phyloP scores from a whole-genome alignment of 2,888 invertebrate species.

The Polylopha cassiicola region DNA sequence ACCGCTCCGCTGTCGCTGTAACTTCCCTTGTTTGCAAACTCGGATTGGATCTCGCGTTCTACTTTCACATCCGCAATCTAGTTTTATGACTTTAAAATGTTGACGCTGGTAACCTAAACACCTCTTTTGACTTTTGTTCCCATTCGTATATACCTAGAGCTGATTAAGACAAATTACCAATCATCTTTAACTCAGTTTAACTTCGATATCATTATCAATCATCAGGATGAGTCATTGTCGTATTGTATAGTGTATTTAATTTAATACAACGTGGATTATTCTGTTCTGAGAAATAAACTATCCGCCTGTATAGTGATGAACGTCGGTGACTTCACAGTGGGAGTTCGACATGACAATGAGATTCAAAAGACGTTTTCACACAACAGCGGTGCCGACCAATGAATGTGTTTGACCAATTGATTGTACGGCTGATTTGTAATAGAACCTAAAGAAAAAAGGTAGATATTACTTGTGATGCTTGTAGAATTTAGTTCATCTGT shows the following conservation, averaged over 20 bases:
- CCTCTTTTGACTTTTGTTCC: constrained; percentile 43
- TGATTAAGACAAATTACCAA: constrained; percentile 35
- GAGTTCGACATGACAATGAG: constrained; percentile 54
- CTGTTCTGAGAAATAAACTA: constrained; percentile 41
- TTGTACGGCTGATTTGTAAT: constrained; percentile 60
- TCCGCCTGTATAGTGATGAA: constrained; percentile 39
- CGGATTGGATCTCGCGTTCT: constrained; percentile 73
- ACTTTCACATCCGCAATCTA: constrained; percentile 73
- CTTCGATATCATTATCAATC: constrained; percentile 28
- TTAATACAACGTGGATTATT: constrained; percentile 27
- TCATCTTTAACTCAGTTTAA: constrained; percentile 26
- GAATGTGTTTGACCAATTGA: constrained; percentile 72
- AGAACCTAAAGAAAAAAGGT: constrained; percentile 21
- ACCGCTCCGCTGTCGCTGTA: constrained; percentile 46
- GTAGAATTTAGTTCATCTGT: constrained; percentile 20
- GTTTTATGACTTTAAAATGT: constrained; percentile 73
- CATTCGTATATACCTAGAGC: constrained; percentile 11
- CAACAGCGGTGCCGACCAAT: constrained; percentile 36
- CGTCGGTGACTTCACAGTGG: constrained; percentile 58
- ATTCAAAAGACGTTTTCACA: constrained; percentile 52
- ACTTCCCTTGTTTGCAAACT: constrained; percentile 77
- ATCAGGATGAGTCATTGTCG: constrained; percentile 14
- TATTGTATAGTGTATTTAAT: constrained; percentile 28
- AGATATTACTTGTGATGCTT: constrained; percentile 17
- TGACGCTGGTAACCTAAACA: constrained; percentile 50